These are phyloP conservation scores for Phymorhynchus buccinoides DNA, from an alignment of 1,140 invertebrate species.

Conservation along the genomic window DNA sequence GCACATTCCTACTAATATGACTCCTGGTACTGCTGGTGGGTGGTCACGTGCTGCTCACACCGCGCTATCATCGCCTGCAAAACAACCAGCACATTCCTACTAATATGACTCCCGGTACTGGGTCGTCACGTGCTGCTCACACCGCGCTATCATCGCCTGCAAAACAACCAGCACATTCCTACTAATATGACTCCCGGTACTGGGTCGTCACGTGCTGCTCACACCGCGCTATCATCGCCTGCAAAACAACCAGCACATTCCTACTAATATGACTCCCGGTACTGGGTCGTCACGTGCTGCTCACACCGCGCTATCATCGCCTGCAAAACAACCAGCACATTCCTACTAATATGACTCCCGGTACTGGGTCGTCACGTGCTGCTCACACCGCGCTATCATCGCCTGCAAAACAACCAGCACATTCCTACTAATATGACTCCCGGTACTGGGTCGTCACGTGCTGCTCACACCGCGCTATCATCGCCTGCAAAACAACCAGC, in stretches of 20 bases:
- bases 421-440: too few relatives aligned
- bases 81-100: too few relatives aligned
- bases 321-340: constrained; percentile 74
- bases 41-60: constrained; percentile 89
- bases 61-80: constrained; percentile 80
- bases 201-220: constrained; percentile 88
- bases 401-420: too few relatives aligned
- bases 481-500: too few relatives aligned
- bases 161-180: too few relatives aligned
- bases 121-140: constrained; percentile 88
- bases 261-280: too few relatives aligned
- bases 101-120: constrained; percentile 76
- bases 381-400: constrained; percentile 84
- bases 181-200: constrained; percentile 69
- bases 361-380: constrained; percentile 86
- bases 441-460: constrained; percentile 86
- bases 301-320: constrained; percentile 84
- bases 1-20: too few relatives aligned
- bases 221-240: constrained; percentile 83
- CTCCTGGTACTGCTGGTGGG: constrained; percentile 79
- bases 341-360: too few relatives aligned
- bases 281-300: constrained; percentile 85
- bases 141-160: constrained; percentile 82
- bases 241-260: too few relatives aligned
- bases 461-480: constrained; percentile 85